phyloP scores from a whole-genome alignment of 2,888 invertebrate genomes.

The Papilio elwesi region DNA sequence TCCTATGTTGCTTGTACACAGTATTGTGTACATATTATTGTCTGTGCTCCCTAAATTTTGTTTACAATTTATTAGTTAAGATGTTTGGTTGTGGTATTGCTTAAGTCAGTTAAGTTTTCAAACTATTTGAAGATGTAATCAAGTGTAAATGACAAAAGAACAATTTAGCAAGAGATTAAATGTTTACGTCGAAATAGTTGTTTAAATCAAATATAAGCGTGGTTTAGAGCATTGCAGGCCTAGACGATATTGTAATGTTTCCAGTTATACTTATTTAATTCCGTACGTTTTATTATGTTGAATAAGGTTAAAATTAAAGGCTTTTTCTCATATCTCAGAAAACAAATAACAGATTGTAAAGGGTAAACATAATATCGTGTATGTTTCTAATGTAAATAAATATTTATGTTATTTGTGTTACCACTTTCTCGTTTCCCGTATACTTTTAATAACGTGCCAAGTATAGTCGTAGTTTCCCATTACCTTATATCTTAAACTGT shows the following conservation, averaged over 20 bases:
- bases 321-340: background rate
- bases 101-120: background rate
- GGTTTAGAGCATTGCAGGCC: background rate
- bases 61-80: background rate
- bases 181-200: background rate
- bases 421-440: background rate
- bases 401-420: background rate
- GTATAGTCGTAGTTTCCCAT: conserved; percentile 28
- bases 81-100: conserved; percentile 12
- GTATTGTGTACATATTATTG: background rate
- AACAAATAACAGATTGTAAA: background rate
- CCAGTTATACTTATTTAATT: too few species aligned
- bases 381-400: background rate
- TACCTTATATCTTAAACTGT: conserved; percentile 18
- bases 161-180: background rate
- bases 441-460: conserved; percentile 29
- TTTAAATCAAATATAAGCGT: background rate
- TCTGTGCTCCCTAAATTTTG: background rate
- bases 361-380: background rate
- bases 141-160: background rate
- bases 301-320: background rate
- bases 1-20: background rate
- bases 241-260: background rate
- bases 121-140: background rate
- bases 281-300: too few species aligned